Evolutionary conservation across 92 coral and sea anemone species (phyloP).

Genomic region (Metridium senile): DNA sequence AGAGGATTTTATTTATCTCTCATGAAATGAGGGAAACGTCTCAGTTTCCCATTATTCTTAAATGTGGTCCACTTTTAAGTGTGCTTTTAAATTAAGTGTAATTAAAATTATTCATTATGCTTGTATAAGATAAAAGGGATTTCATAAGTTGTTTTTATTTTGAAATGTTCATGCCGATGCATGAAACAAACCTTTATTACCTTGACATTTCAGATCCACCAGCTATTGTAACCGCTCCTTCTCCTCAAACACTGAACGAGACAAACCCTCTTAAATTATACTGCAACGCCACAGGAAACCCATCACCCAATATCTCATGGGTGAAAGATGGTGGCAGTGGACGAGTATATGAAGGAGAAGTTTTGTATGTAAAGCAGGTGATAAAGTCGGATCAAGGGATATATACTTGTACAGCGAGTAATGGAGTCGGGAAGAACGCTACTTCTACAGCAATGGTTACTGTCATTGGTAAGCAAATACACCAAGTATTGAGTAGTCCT

Average conservation of each 20-base stretch:
- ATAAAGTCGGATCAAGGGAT: conserved; percentile 37
- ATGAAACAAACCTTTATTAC: conserved; percentile 9
- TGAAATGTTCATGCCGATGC: conserved; percentile 26
- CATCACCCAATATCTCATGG: conserved; percentile 49
- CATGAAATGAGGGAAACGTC: no score
- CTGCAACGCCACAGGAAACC: conserved; percentile 57
- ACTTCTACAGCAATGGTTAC: conserved; percentile 18
- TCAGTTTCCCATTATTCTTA: no score
- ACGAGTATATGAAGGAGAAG: not conserved
- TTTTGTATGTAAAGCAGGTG: conserved; percentile 6
- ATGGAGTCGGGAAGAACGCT: conserved; percentile 45
- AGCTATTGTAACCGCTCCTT: conserved; percentile 25
- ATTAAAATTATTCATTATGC: no score
- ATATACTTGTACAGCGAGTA: conserved; percentile 50
- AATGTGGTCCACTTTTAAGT: no score
- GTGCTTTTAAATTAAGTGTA: no score
- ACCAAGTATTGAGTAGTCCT: no score
- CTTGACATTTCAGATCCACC: conserved; percentile 30
- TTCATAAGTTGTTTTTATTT: no score
- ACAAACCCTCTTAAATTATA: conserved; percentile 26
- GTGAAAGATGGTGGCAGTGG: conserved; percentile 17
- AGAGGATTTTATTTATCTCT: no score
- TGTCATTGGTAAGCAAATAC: conserved; percentile 38
- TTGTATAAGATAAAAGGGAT: no score
- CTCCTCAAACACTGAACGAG: conserved; percentile 39